These are phyloP conservation scores for Catocala nupta DNA, from an alignment of 2,888 invertebrate genomes.

Conservation along the genomic window DNA sequence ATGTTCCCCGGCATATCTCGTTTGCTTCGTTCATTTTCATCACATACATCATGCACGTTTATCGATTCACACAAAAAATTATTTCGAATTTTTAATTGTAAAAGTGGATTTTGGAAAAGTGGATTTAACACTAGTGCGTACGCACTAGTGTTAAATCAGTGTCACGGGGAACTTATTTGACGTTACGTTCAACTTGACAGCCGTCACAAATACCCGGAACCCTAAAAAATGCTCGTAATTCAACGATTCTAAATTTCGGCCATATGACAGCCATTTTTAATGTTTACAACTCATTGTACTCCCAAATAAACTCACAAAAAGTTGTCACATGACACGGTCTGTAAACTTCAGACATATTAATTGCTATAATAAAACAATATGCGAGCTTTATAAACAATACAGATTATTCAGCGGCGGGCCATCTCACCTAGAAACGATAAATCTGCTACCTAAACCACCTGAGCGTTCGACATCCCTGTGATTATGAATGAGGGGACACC, in stretches of 20 bases:
- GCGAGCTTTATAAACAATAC: constrained; percentile 68
- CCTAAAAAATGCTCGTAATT: not conserved
- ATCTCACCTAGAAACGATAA: constrained; percentile 80
- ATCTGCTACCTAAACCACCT: constrained; percentile 84
- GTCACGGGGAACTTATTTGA: no score
- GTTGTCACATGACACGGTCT: constrained; percentile 30
- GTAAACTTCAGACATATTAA: constrained; percentile 52
- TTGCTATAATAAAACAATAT: constrained; percentile 60
- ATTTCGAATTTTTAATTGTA: no score
- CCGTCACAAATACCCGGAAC: no score
- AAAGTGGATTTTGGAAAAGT: no score
- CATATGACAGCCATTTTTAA: not conserved
- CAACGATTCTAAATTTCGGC: not conserved
- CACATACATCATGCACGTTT: no score
- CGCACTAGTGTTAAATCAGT: no score
- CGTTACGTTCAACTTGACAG: no score
- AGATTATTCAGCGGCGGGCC: constrained; percentile 73
- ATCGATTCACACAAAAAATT: no score
- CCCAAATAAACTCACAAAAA: constrained; percentile 28
- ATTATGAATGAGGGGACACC: constrained; percentile 79
- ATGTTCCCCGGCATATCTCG: no score
- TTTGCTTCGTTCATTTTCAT: no score
- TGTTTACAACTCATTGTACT: constrained; percentile 12
- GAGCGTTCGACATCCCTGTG: constrained; percentile 82
- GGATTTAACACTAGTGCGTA: no score